Conservation (phyloP, 2,888 invertebrate genomes). For the Drosophila acutilabella region DNA sequence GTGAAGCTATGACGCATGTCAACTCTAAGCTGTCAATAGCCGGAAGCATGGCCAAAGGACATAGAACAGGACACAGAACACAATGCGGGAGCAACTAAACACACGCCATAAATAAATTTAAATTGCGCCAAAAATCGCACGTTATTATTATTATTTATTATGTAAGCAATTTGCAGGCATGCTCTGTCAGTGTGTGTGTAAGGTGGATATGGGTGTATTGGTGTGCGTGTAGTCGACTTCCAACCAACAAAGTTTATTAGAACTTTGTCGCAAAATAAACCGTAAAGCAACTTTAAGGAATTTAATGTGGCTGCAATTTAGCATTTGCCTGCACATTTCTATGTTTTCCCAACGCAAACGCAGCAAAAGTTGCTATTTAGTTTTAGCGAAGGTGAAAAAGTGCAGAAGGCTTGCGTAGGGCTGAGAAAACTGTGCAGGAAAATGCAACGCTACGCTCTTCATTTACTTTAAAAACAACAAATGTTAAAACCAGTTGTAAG, state of each 20-base stretch:
- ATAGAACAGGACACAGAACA: slow-evolving; percentile 3
- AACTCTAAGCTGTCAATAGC: slow-evolving; percentile 37
- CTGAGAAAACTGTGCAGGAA: no score
- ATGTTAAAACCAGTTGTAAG: no score
- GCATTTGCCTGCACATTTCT: slow-evolving; percentile 12
- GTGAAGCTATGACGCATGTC: slow-evolving; percentile 27
- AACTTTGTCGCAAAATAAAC: slow-evolving; percentile 62
- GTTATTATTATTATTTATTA: slow-evolving; percentile 81
- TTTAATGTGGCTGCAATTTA: slow-evolving; percentile 22
- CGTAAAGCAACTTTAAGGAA: slow-evolving; percentile 59
- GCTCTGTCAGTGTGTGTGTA: slow-evolving; percentile 16
- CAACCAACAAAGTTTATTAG: slow-evolving; percentile 56
- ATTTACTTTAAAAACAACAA: no score
- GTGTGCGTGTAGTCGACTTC: slow-evolving; percentile 15
- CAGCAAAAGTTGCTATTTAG: no score
- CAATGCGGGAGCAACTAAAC: slow-evolving; percentile 38
- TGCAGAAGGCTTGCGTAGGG: no score
- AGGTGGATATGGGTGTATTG: slow-evolving; percentile 4
- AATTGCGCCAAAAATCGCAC: slow-evolving; percentile 80
- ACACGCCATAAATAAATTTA: slow-evolving; percentile 76
- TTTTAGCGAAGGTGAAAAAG: no score
- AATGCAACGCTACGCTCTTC: no score
- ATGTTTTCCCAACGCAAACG: no score
- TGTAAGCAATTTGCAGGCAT: slow-evolving; percentile 74
- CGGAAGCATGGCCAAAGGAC: slow-evolving; percentile 26